Evolutionary conservation across 1,140 invertebrate species (phyloP).

Genomic region (Bombus soroeensis): DNA sequence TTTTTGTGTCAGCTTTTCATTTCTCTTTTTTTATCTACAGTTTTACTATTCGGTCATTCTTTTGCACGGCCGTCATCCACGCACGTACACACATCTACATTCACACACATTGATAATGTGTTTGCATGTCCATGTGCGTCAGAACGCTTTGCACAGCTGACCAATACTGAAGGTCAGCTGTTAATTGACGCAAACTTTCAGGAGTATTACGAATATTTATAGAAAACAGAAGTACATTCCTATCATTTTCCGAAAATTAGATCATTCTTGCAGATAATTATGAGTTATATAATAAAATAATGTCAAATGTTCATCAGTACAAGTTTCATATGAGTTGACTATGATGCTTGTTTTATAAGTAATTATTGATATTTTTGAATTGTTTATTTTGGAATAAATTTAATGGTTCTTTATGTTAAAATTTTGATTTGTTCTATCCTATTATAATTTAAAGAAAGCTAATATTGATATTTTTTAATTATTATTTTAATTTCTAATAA

Average conservation of each 20-base stretch:
- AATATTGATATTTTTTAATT: neutral
- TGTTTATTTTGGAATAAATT: neutral
- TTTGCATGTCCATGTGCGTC: slow-evolving; percentile 23
- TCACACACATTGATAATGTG: slow-evolving; percentile 6
- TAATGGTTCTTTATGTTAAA: neutral
- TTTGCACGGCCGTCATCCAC: slow-evolving; percentile 48
- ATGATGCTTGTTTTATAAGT: neutral
- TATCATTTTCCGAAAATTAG: neutral
- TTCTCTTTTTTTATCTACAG: slow-evolving; percentile 10
- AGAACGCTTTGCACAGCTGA: slow-evolving; percentile 52
- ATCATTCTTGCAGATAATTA: neutral
- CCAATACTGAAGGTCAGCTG: slow-evolving; percentile 55
- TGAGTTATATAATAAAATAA: too few relatives aligned
- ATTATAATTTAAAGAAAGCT: neutral
- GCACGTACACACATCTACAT: neutral
- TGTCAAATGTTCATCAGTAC: neutral
- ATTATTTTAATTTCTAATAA: neutral
- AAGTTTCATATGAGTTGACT: neutral
- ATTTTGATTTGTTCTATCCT: neutral
- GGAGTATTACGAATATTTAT: slow-evolving; percentile 41
- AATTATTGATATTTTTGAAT: neutral
- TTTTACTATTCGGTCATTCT: slow-evolving; percentile 25
- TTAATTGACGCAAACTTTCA: slow-evolving; percentile 46
- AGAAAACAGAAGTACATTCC: slow-evolving; percentile 17
- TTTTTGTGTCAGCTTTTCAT: neutral